Evolutionary conservation across 2,888 invertebrate genomes (phyloP).

Genomic region (Andrena flavipes): DNA sequence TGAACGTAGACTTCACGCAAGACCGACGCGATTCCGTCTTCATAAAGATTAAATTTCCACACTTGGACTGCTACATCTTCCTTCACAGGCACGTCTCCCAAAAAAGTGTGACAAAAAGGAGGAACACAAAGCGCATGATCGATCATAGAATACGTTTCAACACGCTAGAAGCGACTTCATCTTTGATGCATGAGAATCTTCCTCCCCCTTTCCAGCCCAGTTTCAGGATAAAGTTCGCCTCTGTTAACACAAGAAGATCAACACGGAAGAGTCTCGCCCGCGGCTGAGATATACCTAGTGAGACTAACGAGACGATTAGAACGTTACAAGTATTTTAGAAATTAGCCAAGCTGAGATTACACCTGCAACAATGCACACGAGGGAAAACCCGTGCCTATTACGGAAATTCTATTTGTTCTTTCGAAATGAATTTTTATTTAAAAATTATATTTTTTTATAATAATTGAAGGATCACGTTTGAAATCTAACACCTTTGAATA

Average conservation of each 20-base stretch:
- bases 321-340: constrained; percentile 29
- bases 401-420: constrained; percentile 18
- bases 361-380: constrained; percentile 2
- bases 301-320: constrained; percentile 43
- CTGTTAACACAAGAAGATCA: constrained; percentile 34
- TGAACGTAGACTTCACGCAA: neutral
- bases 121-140: neutral
- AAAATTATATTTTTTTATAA: too few species aligned
- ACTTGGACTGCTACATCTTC: neutral
- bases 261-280: constrained; percentile 39
- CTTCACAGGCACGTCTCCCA: neutral
- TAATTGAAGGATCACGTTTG: too few species aligned
- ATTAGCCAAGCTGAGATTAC: constrained; percentile 36
- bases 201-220: constrained; percentile 7
- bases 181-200: constrained; percentile 48
- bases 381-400: constrained; percentile 5
- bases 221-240: neutral
- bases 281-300: constrained; percentile 28
- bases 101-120: neutral
- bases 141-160: constrained; percentile 21
- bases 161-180: constrained; percentile 34
- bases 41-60: neutral
- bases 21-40: neutral
- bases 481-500: too few species aligned
- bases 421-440: constrained; percentile 6